phyloP scores from a whole-genome alignment of 1,140 invertebrate species.

The Apis mellifera region Amel_HAv3.1 CM009946.2:2449001-2449500 shows the following conservation, averaged over 20 bases:
- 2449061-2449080: slow-evolving; percentile 23
- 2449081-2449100: slow-evolving; percentile 58
- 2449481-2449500: slow-evolving; percentile 46
- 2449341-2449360: no score
- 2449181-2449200: neutral
- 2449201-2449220: no score
- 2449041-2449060: neutral
- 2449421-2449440: neutral
- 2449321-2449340: no score
- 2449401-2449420: neutral
- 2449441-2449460: slow-evolving; percentile 13
- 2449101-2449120: slow-evolving; percentile 32
- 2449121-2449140: neutral
- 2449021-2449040: neutral
- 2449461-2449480: slow-evolving; percentile 37
- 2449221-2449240: neutral
- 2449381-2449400: neutral
- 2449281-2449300: neutral
- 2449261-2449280: neutral
- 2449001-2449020: neutral
- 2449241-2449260: neutral
- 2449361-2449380: neutral
- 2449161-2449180: neutral
- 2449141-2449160: no score
- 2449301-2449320: no score